Percentiles rank a stretch among this genome's conserved stretches.
These are phyloP conservation scores for Clitarchus hookeri DNA, from an alignment of 2,888 invertebrate species.

Conservation along the genomic window DNA sequence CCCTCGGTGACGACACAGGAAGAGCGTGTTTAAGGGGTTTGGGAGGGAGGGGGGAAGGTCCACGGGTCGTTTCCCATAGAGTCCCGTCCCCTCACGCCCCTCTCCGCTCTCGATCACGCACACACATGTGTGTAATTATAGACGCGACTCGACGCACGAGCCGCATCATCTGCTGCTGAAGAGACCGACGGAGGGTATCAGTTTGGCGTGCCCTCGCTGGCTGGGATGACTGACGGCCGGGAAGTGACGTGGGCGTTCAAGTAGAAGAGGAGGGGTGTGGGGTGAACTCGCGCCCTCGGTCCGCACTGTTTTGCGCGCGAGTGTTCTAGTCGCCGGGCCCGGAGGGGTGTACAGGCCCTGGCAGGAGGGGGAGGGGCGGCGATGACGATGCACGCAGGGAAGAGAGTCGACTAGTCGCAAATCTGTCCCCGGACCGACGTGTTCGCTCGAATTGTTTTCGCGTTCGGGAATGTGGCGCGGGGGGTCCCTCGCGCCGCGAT, in stretches of 20 bases:
- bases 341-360: neutral
- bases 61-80: neutral
- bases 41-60: neutral
- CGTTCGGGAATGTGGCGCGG: too few species aligned
- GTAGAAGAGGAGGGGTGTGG: neutral
- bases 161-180: neutral
- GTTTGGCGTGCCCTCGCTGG: neutral
- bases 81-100: neutral
- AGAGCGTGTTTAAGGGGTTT: neutral
- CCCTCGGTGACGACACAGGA: neutral
- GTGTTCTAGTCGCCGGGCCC: neutral
- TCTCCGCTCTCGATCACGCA: neutral
- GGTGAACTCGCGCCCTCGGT: neutral
- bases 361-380: neutral
- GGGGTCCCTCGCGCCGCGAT: neutral
- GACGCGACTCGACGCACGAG: neutral
- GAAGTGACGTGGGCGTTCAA: neutral
- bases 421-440: neutral
- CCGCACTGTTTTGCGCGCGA: neutral
- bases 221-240: neutral
- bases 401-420: neutral
- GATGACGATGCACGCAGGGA: neutral
- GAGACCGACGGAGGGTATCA: neutral
- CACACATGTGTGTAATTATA: conserved; percentile 7
- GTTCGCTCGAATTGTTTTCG: neutral